Conservation (phyloP, 2,113 vertebrate genomes). For the Siphamia tubifer region DNA sequence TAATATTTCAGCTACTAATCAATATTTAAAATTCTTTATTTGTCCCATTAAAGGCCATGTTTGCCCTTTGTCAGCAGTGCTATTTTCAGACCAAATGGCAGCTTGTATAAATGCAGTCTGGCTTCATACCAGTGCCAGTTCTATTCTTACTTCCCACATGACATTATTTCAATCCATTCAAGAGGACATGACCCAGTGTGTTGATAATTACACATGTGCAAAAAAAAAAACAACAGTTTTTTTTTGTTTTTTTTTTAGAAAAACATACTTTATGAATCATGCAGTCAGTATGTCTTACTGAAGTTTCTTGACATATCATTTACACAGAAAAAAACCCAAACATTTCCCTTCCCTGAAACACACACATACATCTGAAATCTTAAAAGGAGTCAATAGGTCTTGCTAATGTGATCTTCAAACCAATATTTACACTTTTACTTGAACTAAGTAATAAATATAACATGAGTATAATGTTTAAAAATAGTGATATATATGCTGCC, state of each 20-base stretch:
- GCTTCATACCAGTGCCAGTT: not conserved
- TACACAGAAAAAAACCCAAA: conserved; percentile 24
- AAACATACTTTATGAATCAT: conserved; percentile 82
- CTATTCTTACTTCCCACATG: conserved; percentile 58
- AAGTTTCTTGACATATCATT: conserved; percentile 42
- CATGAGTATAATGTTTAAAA: conserved; percentile 52
- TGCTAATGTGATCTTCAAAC: conserved; percentile 42
- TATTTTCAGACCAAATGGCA: not conserved
- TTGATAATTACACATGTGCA: not conserved
- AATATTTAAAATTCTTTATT: too few species aligned
- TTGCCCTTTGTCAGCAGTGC: not conserved
- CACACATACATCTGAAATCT: not conserved
- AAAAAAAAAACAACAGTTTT: not conserved
- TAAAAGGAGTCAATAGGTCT: conserved; percentile 35
- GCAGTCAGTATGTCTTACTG: conserved; percentile 60
- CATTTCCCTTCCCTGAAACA: not conserved
- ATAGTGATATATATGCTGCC: conserved; percentile 62
- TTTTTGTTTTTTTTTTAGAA: conserved; percentile 55
- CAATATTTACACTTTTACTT: conserved; percentile 69
- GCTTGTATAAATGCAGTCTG: not conserved
- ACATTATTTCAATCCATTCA: conserved; percentile 29
- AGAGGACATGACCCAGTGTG: not conserved
- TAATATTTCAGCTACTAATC: too few species aligned
- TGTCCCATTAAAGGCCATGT: too few species aligned
- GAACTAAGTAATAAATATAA: conserved; percentile 78